Conservation (phyloP, 1,140 invertebrate species). For the Phocides pigmalion region DNA sequence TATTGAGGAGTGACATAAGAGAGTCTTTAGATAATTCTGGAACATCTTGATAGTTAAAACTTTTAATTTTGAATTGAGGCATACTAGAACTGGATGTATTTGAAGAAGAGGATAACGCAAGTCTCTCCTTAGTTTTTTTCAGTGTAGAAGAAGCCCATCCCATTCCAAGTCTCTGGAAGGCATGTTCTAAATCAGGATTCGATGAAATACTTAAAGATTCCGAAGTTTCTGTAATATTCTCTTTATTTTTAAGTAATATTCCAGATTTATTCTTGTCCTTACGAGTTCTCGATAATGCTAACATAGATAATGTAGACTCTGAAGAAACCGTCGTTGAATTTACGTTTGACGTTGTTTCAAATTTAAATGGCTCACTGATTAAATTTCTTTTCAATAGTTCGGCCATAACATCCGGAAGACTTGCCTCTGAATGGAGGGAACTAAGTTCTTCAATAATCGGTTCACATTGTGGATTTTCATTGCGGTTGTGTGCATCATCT, state of each 20-base stretch:
- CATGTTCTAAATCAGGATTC: constrained; percentile 84
- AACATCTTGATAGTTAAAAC: constrained; percentile 51
- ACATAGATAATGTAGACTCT: constrained; percentile 68
- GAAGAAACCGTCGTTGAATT: constrained; percentile 70
- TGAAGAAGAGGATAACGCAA: constrained; percentile 86
- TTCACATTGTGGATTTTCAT: constrained; percentile 54
- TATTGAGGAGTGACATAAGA: constrained; percentile 45
- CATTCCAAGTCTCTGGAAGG: constrained; percentile 85
- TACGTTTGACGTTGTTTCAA: constrained; percentile 65
- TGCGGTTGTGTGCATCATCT: constrained; percentile 62
- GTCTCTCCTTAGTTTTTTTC: constrained; percentile 87
- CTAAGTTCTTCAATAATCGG: constrained; percentile 61
- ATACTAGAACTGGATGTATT: constrained; percentile 83
- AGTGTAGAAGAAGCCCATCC: constrained; percentile 87
- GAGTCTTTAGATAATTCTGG: constrained; percentile 58
- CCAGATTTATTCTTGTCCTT: constrained; percentile 55
- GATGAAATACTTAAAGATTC: constrained; percentile 76
- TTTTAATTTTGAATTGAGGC: constrained; percentile 65
- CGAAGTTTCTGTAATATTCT: constrained; percentile 70
- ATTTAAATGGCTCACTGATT: constrained; percentile 73
- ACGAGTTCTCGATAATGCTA: constrained; percentile 60
- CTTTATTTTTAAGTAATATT: constrained; percentile 52
- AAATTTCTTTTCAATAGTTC: constrained; percentile 78
- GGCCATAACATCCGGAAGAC: constrained; percentile 77
- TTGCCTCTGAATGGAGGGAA: constrained; percentile 73